Conservation (phyloP, 2,113 vertebrate genomes). For the Rissa tridactyla region DNA sequence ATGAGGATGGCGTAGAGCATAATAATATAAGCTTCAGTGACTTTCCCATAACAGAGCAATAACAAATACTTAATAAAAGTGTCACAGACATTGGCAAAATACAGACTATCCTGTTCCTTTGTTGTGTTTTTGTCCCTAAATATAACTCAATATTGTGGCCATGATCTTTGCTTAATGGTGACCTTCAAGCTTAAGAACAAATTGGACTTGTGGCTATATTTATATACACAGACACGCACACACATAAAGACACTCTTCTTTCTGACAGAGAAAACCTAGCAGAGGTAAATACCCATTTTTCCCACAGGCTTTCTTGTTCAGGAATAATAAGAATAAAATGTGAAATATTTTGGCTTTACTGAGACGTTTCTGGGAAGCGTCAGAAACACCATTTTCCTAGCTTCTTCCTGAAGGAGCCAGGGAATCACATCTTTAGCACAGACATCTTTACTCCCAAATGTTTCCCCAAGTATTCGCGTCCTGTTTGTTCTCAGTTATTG, state of each 20-base stretch:
- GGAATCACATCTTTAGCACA: not conserved
- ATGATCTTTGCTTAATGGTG: not conserved
- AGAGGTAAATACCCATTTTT: not conserved
- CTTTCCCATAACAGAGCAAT: not conserved
- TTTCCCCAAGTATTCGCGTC: not conserved
- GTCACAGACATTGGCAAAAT: not conserved
- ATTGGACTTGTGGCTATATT: not conserved
- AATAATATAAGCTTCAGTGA: not conserved
- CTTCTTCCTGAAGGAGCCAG: not conserved
- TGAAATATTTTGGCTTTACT: not conserved
- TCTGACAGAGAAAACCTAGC: not conserved
- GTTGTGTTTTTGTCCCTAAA: slow-evolving; percentile 25
- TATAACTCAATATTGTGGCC: slow-evolving; percentile 9
- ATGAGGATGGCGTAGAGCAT: not conserved
- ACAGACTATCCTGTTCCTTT: not conserved
- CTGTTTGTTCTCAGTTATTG: not conserved
- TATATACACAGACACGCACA: not conserved
- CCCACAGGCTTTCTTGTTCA: not conserved
- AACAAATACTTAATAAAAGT: slow-evolving; percentile 33
- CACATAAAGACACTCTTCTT: not conserved
- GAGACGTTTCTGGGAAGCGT: not conserved
- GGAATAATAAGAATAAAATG: not conserved
- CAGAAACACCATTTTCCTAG: not conserved
- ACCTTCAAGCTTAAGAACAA: slow-evolving; percentile 15
- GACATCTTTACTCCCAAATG: not conserved